phyloP scores from a whole-genome alignment of 2,797 vertebrate species.

The Etheostoma perlongum region DNA sequence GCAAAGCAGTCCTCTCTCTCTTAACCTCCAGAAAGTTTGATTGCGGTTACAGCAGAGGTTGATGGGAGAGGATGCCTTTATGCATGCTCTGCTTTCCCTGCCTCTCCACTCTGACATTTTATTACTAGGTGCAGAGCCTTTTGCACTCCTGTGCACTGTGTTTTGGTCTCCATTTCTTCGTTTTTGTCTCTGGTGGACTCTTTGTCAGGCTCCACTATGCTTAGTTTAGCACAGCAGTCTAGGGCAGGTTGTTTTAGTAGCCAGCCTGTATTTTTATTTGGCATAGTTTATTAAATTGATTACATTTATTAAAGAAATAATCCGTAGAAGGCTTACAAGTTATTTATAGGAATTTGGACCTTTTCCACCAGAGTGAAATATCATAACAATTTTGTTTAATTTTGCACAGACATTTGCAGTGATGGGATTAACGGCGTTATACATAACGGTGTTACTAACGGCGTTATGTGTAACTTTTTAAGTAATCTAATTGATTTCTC shows the following conservation, averaged over 20 bases:
- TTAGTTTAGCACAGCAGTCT: too few species aligned
- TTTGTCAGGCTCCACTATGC: too few species aligned
- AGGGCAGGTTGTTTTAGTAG: too few species aligned
- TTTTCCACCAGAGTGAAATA: not conserved
- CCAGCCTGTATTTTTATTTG: not conserved
- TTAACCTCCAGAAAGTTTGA: conserved; percentile 31
- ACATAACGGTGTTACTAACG: too few species aligned
- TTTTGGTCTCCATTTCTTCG: not conserved
- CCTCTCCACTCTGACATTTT: conserved; percentile 23
- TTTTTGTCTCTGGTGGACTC: not conserved
- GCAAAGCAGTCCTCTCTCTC: conserved; percentile 16
- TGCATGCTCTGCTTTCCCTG: conserved; percentile 23
- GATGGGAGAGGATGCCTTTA: conserved; percentile 32
- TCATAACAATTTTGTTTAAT: not conserved
- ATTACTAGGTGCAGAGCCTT: conserved; percentile 9
- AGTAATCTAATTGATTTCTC: too few species aligned
- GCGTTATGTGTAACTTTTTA: too few species aligned
- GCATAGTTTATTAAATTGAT: not conserved
- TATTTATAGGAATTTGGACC: not conserved
- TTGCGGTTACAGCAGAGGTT: conserved; percentile 39
- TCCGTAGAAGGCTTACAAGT: too few species aligned
- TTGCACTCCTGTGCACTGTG: not conserved
- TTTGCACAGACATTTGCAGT: not conserved
- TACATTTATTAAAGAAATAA: not conserved
- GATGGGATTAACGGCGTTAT: too few species aligned